Evolutionary conservation across 1,140 invertebrate genomes (phyloP).

Genomic region (Pachypsylla venusta): DNA sequence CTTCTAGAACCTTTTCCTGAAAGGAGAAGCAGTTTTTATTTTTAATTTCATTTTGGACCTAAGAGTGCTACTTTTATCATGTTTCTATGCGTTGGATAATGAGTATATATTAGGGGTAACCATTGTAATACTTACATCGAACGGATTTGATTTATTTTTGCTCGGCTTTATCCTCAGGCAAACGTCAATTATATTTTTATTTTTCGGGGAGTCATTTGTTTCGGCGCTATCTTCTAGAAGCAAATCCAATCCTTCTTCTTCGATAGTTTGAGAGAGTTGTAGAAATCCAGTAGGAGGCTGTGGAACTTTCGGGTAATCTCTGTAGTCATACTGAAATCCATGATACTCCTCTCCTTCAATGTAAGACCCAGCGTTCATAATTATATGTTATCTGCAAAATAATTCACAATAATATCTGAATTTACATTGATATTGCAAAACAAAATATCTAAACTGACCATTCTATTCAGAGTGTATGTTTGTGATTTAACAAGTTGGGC

Average conservation of each 20-base stretch:
- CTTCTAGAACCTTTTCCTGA: not conserved
- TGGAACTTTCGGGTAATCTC: slow-evolving; percentile 3
- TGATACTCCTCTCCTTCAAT: not conserved
- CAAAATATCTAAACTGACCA: too few species aligned
- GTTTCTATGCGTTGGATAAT: too few species aligned
- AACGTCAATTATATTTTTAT: not conserved
- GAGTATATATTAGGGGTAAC: too few species aligned
- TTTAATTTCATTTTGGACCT: not conserved
- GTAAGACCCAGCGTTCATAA: not conserved
- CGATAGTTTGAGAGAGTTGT: not conserved
- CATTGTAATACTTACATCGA: not conserved
- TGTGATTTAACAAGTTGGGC: too few species aligned
- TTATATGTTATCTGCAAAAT: too few species aligned
- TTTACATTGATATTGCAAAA: too few species aligned
- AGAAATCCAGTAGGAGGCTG: not conserved
- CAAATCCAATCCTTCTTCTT: not conserved
- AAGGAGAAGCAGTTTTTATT: not conserved
- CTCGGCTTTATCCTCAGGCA: not conserved
- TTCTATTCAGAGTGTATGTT: too few species aligned
- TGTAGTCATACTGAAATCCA: not conserved
- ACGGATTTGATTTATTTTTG: not conserved
- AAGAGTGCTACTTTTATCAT: too few species aligned
- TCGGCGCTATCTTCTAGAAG: not conserved
- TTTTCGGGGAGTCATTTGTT: not conserved
- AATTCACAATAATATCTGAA: too few species aligned